Conservation (phyloP, 2,797 vertebrate species). For the Danio tinwini region DNA sequence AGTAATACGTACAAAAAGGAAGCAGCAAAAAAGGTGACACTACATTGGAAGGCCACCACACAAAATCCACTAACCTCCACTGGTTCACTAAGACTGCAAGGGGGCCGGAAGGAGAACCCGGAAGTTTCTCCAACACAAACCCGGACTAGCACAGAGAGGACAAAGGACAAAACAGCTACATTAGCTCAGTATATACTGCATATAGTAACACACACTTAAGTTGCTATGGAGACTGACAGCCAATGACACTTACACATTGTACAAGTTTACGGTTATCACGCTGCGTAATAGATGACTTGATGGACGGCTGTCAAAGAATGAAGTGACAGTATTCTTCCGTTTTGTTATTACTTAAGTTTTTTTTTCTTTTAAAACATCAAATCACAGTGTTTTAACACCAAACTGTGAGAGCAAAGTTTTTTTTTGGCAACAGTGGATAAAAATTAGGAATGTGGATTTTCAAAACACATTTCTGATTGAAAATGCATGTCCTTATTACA, state of each 20-base stretch:
- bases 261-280: slow-evolving; percentile 98
- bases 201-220: slow-evolving; percentile 99
- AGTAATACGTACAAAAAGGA: slow-evolving; percentile 92
- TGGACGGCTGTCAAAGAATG: slow-evolving; percentile 92
- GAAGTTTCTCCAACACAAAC: slow-evolving; percentile 72
- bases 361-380: slow-evolving; percentile 68
- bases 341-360: slow-evolving; percentile 73
- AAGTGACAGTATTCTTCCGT: slow-evolving; percentile 85
- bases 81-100: slow-evolving; percentile 98
- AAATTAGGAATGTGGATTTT: slow-evolving; percentile 83
- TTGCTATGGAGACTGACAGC: slow-evolving; percentile 97
- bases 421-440: slow-evolving; percentile 94
- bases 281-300: slow-evolving; percentile 95
- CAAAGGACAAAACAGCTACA: slow-evolving; percentile 99
- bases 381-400: slow-evolving; percentile 94
- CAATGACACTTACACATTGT: slow-evolving; percentile 98
- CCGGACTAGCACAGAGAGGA: slow-evolving; percentile 99
- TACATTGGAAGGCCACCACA: slow-evolving; percentile 96
- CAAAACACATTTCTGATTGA: slow-evolving; percentile 85
- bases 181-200: slow-evolving; percentile 99
- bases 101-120: slow-evolving; percentile 74
- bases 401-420: slow-evolving; percentile 87
- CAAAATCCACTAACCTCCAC: slow-evolving; percentile 99
- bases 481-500: slow-evolving; percentile 94
- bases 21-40: slow-evolving; percentile 95